Evolutionary conservation across 1,140 invertebrate species (phyloP).

Genomic region (Lepidostoma basale): DNA sequence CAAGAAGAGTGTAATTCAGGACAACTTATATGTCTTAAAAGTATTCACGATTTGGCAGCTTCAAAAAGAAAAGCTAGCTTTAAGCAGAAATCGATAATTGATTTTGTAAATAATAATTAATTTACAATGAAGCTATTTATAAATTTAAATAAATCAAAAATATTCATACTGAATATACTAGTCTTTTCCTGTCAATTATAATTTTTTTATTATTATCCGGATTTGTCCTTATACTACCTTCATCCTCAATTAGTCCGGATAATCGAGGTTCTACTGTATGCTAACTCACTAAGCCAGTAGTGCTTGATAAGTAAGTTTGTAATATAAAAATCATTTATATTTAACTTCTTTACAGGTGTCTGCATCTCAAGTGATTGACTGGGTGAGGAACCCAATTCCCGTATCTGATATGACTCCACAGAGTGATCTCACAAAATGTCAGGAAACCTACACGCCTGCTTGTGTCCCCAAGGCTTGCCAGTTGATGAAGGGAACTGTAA

Average conservation of each 20-base stretch:
- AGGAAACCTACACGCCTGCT: background rate
- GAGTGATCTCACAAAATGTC: background rate
- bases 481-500: conserved; percentile 8
- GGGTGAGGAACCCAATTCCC: conserved; percentile 64
- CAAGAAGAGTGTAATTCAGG: too few relatives aligned
- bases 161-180: background rate
- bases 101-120: too few relatives aligned
- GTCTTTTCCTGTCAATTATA: background rate
- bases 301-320: too few relatives aligned
- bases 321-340: too few relatives aligned
- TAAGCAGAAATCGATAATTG: too few relatives aligned
- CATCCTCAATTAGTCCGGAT: background rate
- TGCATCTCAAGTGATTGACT: conserved; percentile 62
- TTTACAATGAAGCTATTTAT: too few relatives aligned
- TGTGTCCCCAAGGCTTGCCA: conserved; percentile 17
- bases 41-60: too few relatives aligned
- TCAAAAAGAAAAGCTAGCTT: too few relatives aligned
- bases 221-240: background rate
- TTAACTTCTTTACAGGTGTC: conserved; percentile 53
- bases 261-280: background rate
- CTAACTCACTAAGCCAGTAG: background rate
- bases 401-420: conserved; percentile 50
- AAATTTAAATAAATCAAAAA: too few relatives aligned
- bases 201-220: background rate
- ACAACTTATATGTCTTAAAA: too few relatives aligned